Evolutionary conservation across 2,797 vertebrate genomes (phyloP), one percentile per base, ranked within the genome.

Genomic region (Platalea minor): DNA sequence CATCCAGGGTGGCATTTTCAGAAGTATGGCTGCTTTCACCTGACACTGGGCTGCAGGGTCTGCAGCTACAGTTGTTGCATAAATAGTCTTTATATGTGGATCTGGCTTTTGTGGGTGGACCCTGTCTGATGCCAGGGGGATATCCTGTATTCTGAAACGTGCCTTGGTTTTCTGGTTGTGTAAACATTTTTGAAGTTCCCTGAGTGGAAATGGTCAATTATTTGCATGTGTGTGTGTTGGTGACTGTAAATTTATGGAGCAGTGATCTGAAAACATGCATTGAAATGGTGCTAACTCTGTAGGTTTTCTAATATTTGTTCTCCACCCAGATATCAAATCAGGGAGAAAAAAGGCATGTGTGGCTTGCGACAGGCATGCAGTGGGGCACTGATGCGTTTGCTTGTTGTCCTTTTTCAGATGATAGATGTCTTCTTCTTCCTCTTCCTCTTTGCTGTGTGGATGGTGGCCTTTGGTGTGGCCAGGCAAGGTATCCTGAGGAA

Each of bases 381-480:
- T 9, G 17, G 39, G 21, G 14, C 29, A 21, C 86, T 86, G 61
- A 96, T 64, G 12, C 3, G 0, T 65, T n/a, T 89, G 48, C 24
- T 5, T 39, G 7, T 46, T 89, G 33, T 83, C 43, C 54, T 93
- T 53, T 25, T 50, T 13, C 97, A 98, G 98, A 83, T 98, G 92
- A 97, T 98, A 74, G 98, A 98, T 4, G 98, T 98, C 24, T 98
- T 98, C 97, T 98, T 98, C 97, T 98, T 98, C 97, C 97, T 98
- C 37, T 98, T 98, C 96, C 98, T 98, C 64, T 98, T 98, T 3
- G 98, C 98, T 1, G 98, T 98, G 74, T 98, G 98, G 98, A 98
- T 98, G 97, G 98, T 98, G 93, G 98, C 98, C 78, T 98, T 98
- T 2, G 98, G 98, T 0, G 98, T 98, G 90, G 98, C 98, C 93